A percentile compares a stretch with the other conserved stretches of the same genome.
phyloP scores from a whole-genome alignment of 1,140 invertebrate genomes.

The Diuraphis noxia region DNA sequence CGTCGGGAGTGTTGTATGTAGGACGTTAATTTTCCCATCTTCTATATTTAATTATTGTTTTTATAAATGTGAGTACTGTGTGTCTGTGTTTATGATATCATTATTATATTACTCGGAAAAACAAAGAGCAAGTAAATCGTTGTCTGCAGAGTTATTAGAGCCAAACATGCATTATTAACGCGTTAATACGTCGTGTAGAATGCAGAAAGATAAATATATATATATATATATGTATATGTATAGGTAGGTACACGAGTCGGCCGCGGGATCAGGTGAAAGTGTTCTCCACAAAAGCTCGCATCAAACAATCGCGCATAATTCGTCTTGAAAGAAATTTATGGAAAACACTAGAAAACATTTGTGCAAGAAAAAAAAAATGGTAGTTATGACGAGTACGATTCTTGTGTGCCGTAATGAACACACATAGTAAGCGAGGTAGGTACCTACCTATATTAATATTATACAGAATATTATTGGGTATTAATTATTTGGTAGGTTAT shows the following conservation, averaged over 20 bases:
- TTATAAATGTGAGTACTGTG: neutral
- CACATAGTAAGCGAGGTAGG: neutral
- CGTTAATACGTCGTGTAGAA: neutral
- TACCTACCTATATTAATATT: no score
- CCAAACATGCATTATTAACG: slow-evolving; percentile 17
- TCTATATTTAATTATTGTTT: slow-evolving; percentile 15
- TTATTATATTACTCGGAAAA: slow-evolving; percentile 15
- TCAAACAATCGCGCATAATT: neutral
- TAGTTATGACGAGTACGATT: neutral
- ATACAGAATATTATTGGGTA: neutral
- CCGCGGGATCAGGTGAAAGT: slow-evolving; percentile 14
- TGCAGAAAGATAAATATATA: neutral
- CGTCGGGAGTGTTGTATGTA: slow-evolving; percentile 26
- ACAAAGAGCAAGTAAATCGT: slow-evolving; percentile 20
- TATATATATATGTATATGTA: no score
- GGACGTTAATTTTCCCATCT: slow-evolving; percentile 38
- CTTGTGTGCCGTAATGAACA: neutral
- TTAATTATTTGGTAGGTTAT: no score
- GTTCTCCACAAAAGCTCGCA: slow-evolving; percentile 1
- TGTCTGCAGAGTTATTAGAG: slow-evolving; percentile 18
- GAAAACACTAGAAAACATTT: neutral
- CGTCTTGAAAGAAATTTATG: neutral
- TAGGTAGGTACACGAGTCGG: neutral
- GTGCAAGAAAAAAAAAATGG: neutral
- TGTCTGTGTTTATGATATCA: neutral